Percentiles rank a stretch among this genome's conserved stretches.
These are phyloP conservation scores for Thereva nobilitata DNA, from an alignment of 2,888 invertebrate genomes.

Conservation along the genomic window DNA sequence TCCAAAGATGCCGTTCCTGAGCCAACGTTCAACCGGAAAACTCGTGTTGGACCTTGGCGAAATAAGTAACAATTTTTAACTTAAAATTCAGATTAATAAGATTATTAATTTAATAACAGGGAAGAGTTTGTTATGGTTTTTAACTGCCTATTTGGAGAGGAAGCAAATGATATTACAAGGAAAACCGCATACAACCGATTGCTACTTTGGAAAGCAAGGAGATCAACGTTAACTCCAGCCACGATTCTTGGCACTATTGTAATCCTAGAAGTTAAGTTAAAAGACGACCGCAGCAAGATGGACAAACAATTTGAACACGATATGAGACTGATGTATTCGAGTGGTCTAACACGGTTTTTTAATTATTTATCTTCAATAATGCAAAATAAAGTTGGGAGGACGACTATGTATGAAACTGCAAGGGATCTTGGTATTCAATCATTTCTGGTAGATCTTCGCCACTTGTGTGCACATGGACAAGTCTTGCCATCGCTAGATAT, in stretches of 20 bases:
- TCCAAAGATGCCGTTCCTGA: not conserved
- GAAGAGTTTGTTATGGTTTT: slow-evolving; percentile 53
- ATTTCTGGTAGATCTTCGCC: slow-evolving; percentile 56
- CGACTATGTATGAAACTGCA: slow-evolving; percentile 56
- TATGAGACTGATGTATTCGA: slow-evolving; percentile 51
- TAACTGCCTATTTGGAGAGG: slow-evolving; percentile 49
- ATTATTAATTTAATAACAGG: slow-evolving; percentile 39
- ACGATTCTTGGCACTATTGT: slow-evolving; percentile 53
- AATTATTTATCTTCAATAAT: slow-evolving; percentile 58
- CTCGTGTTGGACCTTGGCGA: slow-evolving; percentile 54
- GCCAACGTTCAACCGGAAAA: slow-evolving; percentile 46
- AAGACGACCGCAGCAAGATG: slow-evolving; percentile 44
- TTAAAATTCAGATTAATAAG: not conserved
- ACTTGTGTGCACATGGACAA: slow-evolving; percentile 56
- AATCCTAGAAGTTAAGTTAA: slow-evolving; percentile 51
- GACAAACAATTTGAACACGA: slow-evolving; percentile 38
- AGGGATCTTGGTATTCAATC: slow-evolving; percentile 53
- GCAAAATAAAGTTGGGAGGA: slow-evolving; percentile 49
- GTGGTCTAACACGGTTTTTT: slow-evolving; percentile 55
- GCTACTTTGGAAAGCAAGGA: slow-evolving; percentile 53
- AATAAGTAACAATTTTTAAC: slow-evolving; percentile 49
- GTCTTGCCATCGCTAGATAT: slow-evolving; percentile 51
- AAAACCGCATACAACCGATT: slow-evolving; percentile 49
- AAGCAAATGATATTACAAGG: slow-evolving; percentile 40
- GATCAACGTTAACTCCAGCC: slow-evolving; percentile 53